Evolutionary conservation across 2,113 vertebrate genomes (phyloP), one percentile per base, ranked within the genome.

Genomic region (Girardinichthys multiradiatus): DNA sequence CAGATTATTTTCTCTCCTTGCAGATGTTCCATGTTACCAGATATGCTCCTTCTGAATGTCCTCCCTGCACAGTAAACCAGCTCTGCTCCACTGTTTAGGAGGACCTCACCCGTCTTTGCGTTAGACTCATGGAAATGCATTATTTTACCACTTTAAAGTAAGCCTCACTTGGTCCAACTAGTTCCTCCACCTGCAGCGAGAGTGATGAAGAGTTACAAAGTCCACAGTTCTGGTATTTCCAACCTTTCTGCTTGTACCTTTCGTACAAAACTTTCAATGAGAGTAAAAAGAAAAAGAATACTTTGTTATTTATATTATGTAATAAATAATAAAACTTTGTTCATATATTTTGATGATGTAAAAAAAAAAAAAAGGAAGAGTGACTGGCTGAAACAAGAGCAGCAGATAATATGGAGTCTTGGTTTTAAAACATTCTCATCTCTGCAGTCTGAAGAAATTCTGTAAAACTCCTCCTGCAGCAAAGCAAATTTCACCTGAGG

Each of bases 241-340:
- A 39, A 37, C 70, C 26, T 78, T 87, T 76, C 77, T 70, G 77
- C 68, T 26, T 68, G 72, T 29, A 72, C 33, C 65, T 54, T 61
- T 42, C 68, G 73, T 70, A 71, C 81, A 83, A 86, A 86, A 79
- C 1, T 1, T 71, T 79, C 60, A 10, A 9, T 65, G 64, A 83
- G 80, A 63, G 62, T 13, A 84, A 80, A 30, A 72, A 81, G 68
- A 79, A 85, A 87, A 78, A 39, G 67, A 86, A 71, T 71, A 82
- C 63, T 57, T 70, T 68, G 75, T 74, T 86, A 70, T 89, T 91
- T 87, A 93, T 90, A 91, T 90, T 93, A 93, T 86, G 87, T 78
- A 94, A 95, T 94, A 94, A 94, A 94, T 94, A 94, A 93, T 90
- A 86, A 86, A 88, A 80, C 72, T 93, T 90, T 91, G 79, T 92